phyloP scores from a whole-genome alignment of 2,797 vertebrate genomes.

The Sebastes hopkinsi region DNA sequence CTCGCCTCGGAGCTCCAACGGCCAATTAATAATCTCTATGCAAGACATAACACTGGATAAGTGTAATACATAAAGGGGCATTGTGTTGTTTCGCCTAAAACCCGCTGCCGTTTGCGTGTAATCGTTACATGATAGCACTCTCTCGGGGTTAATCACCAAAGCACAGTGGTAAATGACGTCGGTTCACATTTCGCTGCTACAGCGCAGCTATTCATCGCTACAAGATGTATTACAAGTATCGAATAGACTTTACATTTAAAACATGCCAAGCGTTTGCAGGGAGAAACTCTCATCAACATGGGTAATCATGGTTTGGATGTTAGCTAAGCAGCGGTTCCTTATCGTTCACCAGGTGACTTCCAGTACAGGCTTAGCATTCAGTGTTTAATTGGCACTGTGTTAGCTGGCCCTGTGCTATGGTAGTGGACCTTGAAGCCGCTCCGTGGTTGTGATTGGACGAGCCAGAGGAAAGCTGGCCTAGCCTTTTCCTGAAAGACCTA shows the following conservation, averaged over 20 bases:
- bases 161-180: constrained; percentile 22
- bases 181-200: constrained; percentile 32
- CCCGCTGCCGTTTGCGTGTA: constrained; percentile 13
- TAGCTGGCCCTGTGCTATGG: constrained; percentile 64
- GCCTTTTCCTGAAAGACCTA: constrained; percentile 63
- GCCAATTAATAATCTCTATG: constrained; percentile 33
- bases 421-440: constrained; percentile 71
- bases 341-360: constrained; percentile 36
- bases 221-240: constrained; percentile 20
- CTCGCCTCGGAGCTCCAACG: neutral
- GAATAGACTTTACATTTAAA: constrained; percentile 18
- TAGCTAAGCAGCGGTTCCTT: constrained; percentile 31
- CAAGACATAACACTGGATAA: constrained; percentile 29
- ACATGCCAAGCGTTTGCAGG: constrained; percentile 11
- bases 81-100: constrained; percentile 26
- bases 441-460: constrained; percentile 48
- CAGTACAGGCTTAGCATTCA: constrained; percentile 60
- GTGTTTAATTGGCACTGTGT: constrained; percentile 61
- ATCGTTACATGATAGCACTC: constrained; percentile 39
- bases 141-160: constrained; percentile 40
- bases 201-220: constrained; percentile 25
- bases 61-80: constrained; percentile 29
- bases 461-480: constrained; percentile 50
- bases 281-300: constrained; percentile 31
- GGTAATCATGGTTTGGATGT: constrained; percentile 14